Evolutionary conservation across 1,140 invertebrate species (phyloP).

Genomic region (Panagrolaimus sp.): DNA sequence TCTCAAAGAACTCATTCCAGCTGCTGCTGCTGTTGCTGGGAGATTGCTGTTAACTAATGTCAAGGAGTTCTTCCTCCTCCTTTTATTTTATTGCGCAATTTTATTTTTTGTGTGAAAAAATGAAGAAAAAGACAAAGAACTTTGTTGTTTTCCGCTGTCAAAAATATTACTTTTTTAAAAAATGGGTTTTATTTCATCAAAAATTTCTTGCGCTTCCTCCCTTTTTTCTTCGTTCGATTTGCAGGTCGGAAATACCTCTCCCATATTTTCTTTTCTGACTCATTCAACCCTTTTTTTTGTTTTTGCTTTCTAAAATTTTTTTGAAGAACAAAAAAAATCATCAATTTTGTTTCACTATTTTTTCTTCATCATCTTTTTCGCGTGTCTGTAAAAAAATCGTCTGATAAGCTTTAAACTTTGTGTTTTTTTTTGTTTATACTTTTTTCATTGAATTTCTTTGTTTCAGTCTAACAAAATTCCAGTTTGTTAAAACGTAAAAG

Average conservation of each 20-base stretch:
- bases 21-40: too few relatives aligned
- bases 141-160: background rate
- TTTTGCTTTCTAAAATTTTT: conserved; percentile 12
- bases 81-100: background rate
- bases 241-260: background rate
- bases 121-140: background rate
- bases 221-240: background rate
- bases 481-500: background rate
- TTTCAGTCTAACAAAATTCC: background rate
- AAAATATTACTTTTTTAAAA: background rate
- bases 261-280: background rate
- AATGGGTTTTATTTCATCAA: background rate
- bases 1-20: background rate
- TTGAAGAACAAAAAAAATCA: too few relatives aligned
- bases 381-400: background rate
- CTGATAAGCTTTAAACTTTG: background rate
- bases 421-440: background rate
- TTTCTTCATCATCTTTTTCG: too few relatives aligned
- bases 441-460: background rate
- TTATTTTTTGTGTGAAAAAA: background rate
- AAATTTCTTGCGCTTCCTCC: background rate
- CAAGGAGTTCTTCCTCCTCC: background rate
- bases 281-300: background rate
- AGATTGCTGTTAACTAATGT: too few relatives aligned
- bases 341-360: too few relatives aligned